Percentiles rank a stretch among this genome's conserved stretches.
phyloP scores from a whole-genome alignment of 2,888 invertebrate species.

The Oligia fasciuncula region DNA sequence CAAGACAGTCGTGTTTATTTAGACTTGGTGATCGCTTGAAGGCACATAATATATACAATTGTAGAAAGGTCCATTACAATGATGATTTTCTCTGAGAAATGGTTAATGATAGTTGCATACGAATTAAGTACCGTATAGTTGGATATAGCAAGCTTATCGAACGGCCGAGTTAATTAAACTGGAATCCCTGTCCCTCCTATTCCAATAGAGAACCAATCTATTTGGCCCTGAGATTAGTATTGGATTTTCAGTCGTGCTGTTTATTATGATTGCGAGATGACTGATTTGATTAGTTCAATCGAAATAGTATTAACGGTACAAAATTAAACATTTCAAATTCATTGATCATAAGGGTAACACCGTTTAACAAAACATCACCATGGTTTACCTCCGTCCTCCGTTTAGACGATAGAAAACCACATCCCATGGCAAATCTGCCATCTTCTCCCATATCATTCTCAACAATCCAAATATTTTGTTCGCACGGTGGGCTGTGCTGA shows the following conservation, averaged over 20 bases:
- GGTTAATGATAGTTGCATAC: not conserved
- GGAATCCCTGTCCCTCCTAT: slow-evolving; percentile 13
- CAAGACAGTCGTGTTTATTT: slow-evolving; percentile 35
- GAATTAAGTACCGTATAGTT: not conserved
- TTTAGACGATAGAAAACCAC: slow-evolving; percentile 11
- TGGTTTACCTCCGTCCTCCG: not conserved
- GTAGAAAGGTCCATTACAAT: slow-evolving; percentile 14
- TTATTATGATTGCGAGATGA: slow-evolving; percentile 28
- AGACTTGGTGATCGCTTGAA: slow-evolving; percentile 3
- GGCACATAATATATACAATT: not conserved
- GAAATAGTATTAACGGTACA: not conserved
- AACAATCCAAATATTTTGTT: slow-evolving; percentile 55
- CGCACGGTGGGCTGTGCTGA: slow-evolving; percentile 71
- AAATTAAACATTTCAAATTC: slow-evolving; percentile 6
- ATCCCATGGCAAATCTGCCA: slow-evolving; percentile 2
- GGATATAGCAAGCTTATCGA: slow-evolving; percentile 11
- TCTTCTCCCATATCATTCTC: slow-evolving; percentile 28
- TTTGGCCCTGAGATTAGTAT: slow-evolving; percentile 26
- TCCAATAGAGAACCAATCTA: slow-evolving; percentile 27
- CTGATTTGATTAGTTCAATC: slow-evolving; percentile 17
- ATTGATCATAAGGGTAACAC: not conserved
- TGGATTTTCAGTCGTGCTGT: slow-evolving; percentile 31
- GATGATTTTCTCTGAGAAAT: slow-evolving; percentile 17
- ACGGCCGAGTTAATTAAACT: slow-evolving; percentile 38
- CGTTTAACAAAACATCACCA: not conserved